Conservation (phyloP, 2,888 invertebrate species). For the Sarcophaga variegata region DNA sequence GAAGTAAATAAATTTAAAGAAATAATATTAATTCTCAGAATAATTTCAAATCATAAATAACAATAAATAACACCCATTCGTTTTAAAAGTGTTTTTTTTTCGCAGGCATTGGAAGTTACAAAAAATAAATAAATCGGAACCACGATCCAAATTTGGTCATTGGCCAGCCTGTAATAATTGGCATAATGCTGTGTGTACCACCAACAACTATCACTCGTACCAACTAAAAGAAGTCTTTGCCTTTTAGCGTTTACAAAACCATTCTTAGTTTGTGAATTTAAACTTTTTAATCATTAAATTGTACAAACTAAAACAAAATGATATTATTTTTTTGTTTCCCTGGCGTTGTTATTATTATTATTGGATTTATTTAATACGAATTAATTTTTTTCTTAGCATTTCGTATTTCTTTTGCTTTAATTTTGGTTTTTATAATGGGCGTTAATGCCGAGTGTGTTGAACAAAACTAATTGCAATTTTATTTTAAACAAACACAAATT, state of each 20-base stretch:
- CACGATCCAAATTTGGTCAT: constrained; percentile 43
- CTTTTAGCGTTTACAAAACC: constrained; percentile 20
- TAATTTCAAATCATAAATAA: constrained; percentile 33
- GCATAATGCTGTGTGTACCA: background rate
- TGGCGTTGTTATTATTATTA: too few relatives aligned
- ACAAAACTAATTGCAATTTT: constrained; percentile 51
- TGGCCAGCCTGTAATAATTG: constrained; percentile 46
- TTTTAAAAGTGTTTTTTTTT: background rate
- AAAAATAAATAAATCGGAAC: background rate
- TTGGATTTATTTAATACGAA: too few relatives aligned
- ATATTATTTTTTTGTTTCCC: constrained; percentile 10
- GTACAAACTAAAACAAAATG: constrained; percentile 2
- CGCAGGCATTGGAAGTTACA: too few relatives aligned
- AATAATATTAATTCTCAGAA: background rate
- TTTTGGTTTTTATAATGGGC: constrained; percentile 41
- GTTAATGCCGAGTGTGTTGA: constrained; percentile 16
- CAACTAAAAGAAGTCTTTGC: constrained; percentile 52
- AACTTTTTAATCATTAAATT: constrained; percentile 44
- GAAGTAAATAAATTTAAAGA: background rate
- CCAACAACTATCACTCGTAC: background rate
- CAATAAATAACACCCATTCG: constrained; percentile 8
- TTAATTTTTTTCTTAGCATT: too few relatives aligned
- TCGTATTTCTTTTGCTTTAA: background rate
- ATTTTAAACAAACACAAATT: constrained; percentile 51
- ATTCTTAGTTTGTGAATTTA: constrained; percentile 23